Percentiles rank a stretch among this genome's conserved stretches.
phyloP scores from a whole-genome alignment of 2,797 vertebrate genomes.

The Lindbergichthys nudifrons region DNA sequence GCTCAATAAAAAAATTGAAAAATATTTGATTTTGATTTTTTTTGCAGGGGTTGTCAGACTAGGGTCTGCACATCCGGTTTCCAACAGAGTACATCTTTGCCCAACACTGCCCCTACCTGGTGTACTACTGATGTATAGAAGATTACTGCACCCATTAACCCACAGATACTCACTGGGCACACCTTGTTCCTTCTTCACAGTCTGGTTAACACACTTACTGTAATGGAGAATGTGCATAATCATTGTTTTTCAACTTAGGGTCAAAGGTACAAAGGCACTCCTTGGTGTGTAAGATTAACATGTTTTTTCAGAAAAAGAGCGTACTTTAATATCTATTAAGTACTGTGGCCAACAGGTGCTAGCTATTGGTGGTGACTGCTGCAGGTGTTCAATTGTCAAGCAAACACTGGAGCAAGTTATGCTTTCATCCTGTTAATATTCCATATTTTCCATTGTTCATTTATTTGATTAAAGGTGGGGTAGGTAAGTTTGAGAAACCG shows the following conservation, averaged over 20 bases:
- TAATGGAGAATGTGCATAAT: neutral
- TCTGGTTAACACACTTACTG: neutral
- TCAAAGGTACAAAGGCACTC: neutral
- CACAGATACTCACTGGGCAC: neutral
- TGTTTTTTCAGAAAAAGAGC: neutral
- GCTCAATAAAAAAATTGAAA: neutral
- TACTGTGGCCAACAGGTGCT: no score
- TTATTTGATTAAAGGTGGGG: neutral
- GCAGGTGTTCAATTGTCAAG: no score
- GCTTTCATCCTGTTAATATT: neutral
- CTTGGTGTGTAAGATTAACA: neutral
- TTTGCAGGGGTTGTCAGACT: neutral
- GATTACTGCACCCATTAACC: no score
- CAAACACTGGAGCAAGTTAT: no score
- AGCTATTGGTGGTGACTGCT: neutral
- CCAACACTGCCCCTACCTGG: constrained; percentile 52
- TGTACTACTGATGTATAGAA: no score
- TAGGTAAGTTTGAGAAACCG: no score
- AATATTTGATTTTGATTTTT: neutral
- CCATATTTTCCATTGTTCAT: neutral
- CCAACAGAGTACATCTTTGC: neutral
- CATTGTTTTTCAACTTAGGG: neutral
- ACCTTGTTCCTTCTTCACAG: neutral
- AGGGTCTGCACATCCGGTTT: constrained; percentile 24
- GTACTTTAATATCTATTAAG: no score